These are phyloP conservation scores for Melanotaenia pygmaea DNA, from an alignment of 2,797 vertebrate genomes.

Conservation along the genomic window DNA sequence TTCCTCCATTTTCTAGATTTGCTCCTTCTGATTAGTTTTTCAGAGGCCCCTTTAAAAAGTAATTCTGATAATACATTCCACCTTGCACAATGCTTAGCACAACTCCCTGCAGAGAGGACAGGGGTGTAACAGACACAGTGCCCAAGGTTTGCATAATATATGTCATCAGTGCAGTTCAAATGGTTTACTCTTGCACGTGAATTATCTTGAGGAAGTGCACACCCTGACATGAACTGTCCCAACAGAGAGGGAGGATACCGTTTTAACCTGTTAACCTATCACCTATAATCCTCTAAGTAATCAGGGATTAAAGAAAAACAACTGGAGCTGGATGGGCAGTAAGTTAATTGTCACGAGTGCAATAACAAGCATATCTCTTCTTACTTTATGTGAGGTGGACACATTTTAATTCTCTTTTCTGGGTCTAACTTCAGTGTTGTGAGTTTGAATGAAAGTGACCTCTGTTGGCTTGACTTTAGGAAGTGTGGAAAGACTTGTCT, in stretches of 20 bases:
- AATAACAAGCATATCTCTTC: conserved; percentile 24
- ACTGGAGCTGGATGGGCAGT: conserved; percentile 27
- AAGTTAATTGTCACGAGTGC: conserved; percentile 17
- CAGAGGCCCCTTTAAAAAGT: too few species aligned
- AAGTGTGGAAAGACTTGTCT: conserved; percentile 26
- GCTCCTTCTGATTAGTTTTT: too few species aligned
- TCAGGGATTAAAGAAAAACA: conserved; percentile 35
- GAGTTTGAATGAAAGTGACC: conserved; percentile 37
- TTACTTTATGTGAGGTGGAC: conserved; percentile 7
- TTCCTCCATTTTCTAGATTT: too few species aligned
- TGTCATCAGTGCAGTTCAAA: conserved; percentile 36
- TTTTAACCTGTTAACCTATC: conserved; percentile 57
- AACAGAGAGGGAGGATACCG: conserved; percentile 47
- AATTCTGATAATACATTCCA: too few species aligned
- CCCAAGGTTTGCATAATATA: conserved; percentile 13
- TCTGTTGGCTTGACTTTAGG: conserved; percentile 25
- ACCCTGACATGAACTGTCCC: conserved; percentile 54
- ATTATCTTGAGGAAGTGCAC: conserved; percentile 62
- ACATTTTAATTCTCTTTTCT: conserved; percentile 28
- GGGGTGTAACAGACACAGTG: conserved; percentile 21
- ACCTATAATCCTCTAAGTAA: conserved; percentile 37
- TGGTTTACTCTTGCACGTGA: conserved; percentile 8
- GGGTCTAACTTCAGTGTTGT: conserved; percentile 26
- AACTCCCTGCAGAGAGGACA: conserved; percentile 37
- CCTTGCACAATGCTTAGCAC: background rate